Evolutionary conservation across 2,888 invertebrate genomes (phyloP).

Genomic region (Pasiphila rectangulata): DNA sequence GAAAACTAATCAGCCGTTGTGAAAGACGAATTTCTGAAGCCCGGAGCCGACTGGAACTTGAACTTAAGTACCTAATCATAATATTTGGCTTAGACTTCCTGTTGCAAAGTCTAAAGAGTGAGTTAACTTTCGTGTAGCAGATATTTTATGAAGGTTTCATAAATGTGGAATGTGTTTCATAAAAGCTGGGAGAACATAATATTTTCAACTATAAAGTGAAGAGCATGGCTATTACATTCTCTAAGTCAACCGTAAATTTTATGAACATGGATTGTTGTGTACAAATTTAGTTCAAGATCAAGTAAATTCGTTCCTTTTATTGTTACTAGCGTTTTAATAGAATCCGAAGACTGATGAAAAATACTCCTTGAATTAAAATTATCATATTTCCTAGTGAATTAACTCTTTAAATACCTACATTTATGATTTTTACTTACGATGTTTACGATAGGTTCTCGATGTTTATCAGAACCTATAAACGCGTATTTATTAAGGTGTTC

Average conservation of each 20-base stretch:
- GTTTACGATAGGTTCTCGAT: too few relatives aligned
- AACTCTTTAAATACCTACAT: too few relatives aligned
- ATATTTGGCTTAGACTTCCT: conserved; percentile 9
- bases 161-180: conserved; percentile 17
- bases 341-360: background rate
- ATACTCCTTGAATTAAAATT: too few relatives aligned
- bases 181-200: conserved; percentile 13
- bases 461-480: too few relatives aligned
- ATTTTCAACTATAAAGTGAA: conserved; percentile 12
- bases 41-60: conserved; percentile 17
- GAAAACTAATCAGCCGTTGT: conserved; percentile 4
- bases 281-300: background rate
- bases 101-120: conserved; percentile 7
- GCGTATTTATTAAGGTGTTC: too few relatives aligned
- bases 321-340: background rate
- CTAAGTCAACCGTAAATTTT: conserved; percentile 7
- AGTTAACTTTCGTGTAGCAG: conserved; percentile 4
- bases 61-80: conserved; percentile 22
- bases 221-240: conserved; percentile 4
- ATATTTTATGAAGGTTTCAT: conserved; percentile 9
- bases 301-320: background rate
- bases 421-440: too few relatives aligned
- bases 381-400: too few relatives aligned
- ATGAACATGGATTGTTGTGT: background rate
- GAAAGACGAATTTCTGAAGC: conserved; percentile 3